Base-by-base conservation (phyloP, 2,888 invertebrate species). In the Megalurothrips usitatus region DNA sequence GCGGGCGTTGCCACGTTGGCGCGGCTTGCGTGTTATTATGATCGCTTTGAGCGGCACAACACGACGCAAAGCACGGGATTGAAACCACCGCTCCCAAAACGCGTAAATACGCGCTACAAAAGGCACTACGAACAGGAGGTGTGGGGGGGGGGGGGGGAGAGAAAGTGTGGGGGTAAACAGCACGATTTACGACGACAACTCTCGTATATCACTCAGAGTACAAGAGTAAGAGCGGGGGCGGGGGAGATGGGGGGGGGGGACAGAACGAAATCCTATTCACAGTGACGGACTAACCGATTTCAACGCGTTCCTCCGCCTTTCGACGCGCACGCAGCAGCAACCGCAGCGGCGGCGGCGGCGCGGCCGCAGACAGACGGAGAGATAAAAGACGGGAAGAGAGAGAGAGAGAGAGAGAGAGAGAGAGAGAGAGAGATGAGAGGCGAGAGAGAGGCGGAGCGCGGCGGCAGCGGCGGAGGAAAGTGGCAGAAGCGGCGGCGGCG, bases 191-290 rank as follows among this genome's bases (percentile, higher is more conserved):
- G 68, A 23, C 68, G 68, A 68, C 52, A 52, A 52, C 23, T 68
- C 68, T 23, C 68, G 68, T 68, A 68, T 68, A 68, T 68, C 68
- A 68, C 68, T 68, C 68, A 68, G 23, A 43, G 34, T 43, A 43
- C 34, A 6, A 43, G 34, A 43, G 34, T 6, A 6, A 43, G 34
- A 43, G 34, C 2, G 34, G 6, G 34, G 6, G 34, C 2, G 34
- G 6, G 34, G 6, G 34, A 43, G 34, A 43, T 2, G 6, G 34
- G 34, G 34, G 34, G 34, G 34, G 34, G 34, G 34, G n/a, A n/a
- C n/a, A n/a, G n/a, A n/a, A 19, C 58, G n/a, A 68, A 68, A 68
- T 68, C 68, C 68, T 23, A 68, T 68, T 68, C 68, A 68, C 68
- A 68, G 52, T 10, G 34, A 52, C 23, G 68, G 68, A 68, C 68